phyloP scores from a whole-genome alignment of 2,797 vertebrate genomes.

The Xyrichtys novacula region DNA sequence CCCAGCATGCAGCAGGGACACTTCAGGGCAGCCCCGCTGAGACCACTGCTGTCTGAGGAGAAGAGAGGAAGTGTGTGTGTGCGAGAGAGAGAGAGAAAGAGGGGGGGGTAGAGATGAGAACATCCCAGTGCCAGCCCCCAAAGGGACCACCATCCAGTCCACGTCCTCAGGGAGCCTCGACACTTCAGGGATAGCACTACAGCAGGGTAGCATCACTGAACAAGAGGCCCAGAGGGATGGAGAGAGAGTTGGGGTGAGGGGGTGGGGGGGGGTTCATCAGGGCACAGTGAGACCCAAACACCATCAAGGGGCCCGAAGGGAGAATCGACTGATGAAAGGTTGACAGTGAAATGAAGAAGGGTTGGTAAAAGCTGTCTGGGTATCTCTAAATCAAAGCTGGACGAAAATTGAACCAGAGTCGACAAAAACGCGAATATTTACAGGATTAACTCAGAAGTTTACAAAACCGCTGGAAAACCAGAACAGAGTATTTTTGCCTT shows the following conservation, averaged over 20 bases:
- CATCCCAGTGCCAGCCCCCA: constrained; percentile 49
- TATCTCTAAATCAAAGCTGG: not conserved
- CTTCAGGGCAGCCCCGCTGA: constrained; percentile 72
- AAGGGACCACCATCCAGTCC: constrained; percentile 60
- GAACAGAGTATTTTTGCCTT: no score
- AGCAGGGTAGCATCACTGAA: constrained; percentile 51
- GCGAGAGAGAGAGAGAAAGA: not conserved
- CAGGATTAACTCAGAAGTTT: not conserved
- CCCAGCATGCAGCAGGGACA: constrained; percentile 63
- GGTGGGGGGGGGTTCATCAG: not conserved
- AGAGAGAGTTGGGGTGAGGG: not conserved
- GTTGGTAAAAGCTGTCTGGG: constrained; percentile 18
- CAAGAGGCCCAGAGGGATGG: constrained; percentile 51
- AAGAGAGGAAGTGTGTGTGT: constrained; percentile 35
- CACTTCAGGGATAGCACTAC: constrained; percentile 72
- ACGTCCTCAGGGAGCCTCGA: constrained; percentile 63
- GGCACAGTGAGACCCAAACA: constrained; percentile 29
- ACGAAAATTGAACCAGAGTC: constrained; percentile 1
- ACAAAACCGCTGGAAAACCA: not conserved
- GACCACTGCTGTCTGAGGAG: constrained; percentile 76
- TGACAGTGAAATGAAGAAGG: constrained; percentile 39
- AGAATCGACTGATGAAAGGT: constrained; percentile 40
- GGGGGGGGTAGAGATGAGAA: constrained; percentile 46
- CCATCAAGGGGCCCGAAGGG: constrained; percentile 58
- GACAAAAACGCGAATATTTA: not conserved